Percentiles rank a stretch among this genome's conserved stretches.
These are phyloP conservation scores for Pyralis farinalis DNA, from an alignment of 2,888 invertebrate species.

Conservation along the genomic window DNA sequence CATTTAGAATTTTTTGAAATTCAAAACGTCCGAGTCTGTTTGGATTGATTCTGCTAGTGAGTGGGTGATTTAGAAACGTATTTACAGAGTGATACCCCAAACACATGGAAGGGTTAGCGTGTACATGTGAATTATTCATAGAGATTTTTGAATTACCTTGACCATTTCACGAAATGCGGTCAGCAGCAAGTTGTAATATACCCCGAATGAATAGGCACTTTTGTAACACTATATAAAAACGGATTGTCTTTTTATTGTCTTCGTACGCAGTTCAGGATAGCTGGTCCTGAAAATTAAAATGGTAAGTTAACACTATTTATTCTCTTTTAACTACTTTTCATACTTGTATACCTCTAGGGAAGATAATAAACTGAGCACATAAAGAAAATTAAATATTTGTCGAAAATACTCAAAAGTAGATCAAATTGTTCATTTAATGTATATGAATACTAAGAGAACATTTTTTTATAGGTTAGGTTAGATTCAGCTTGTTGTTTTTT, in stretches of 20 bases:
- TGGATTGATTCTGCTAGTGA: constrained; percentile 46
- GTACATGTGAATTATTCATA: constrained; percentile 71
- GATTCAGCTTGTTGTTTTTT: too few relatives aligned
- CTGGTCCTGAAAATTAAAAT: constrained; percentile 71
- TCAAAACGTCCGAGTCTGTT: constrained; percentile 44
- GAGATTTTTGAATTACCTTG: constrained; percentile 70
- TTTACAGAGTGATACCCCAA: constrained; percentile 71
- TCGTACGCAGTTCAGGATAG: constrained; percentile 68
- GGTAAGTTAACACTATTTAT: not conserved
- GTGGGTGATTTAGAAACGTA: constrained; percentile 64
- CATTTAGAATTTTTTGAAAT: constrained; percentile 39
- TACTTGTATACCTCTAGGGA: too few relatives aligned
- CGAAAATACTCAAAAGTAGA: too few relatives aligned
- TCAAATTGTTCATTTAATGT: too few relatives aligned
- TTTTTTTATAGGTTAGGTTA: too few relatives aligned
- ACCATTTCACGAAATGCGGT: constrained; percentile 75
- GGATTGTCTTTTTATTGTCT: constrained; percentile 56
- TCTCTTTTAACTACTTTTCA: too few relatives aligned
- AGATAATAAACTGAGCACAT: too few relatives aligned
- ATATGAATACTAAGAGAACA: too few relatives aligned
- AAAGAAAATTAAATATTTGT: too few relatives aligned
- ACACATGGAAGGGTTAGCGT: constrained; percentile 72
- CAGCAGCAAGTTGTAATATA: constrained; percentile 47
- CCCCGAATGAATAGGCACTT: constrained; percentile 56
- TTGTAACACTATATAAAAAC: constrained; percentile 46